phyloP scores from a whole-genome alignment of 2,113 vertebrate genomes.

The Mesitornis unicolor region DNA sequence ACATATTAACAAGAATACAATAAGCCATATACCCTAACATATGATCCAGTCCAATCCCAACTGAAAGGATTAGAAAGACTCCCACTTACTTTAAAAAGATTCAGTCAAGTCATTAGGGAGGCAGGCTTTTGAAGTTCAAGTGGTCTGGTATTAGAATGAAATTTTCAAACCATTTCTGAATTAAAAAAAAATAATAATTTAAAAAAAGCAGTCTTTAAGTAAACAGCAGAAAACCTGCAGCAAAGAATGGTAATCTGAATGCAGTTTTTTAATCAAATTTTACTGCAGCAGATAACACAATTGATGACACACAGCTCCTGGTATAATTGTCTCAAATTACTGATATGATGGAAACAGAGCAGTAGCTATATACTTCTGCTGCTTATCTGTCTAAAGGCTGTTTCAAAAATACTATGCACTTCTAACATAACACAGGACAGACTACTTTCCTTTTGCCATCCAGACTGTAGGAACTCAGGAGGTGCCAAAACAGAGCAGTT shows the following conservation, averaged over 20 bases:
- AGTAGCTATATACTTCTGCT: conserved; percentile 33
- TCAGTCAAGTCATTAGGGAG: not conserved
- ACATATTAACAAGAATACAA: not conserved
- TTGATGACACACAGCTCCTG: conserved; percentile 21
- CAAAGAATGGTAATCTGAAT: conserved; percentile 18
- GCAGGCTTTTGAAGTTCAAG: not conserved
- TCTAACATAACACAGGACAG: not conserved
- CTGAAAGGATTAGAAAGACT: not conserved
- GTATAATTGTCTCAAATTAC: conserved; percentile 62
- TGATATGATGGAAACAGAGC: conserved; percentile 39
- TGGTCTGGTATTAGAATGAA: not conserved
- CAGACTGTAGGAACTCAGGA: not conserved
- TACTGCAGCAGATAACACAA: conserved; percentile 29
- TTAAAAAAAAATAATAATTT: not conserved
- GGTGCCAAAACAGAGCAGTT: not conserved
- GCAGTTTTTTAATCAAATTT: conserved; percentile 56
- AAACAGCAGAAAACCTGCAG: not conserved
- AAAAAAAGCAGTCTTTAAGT: not conserved
- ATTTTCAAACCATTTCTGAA: not conserved
- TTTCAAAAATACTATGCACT: not conserved
- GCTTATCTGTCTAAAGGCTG: not conserved
- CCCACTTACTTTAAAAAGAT: not conserved
- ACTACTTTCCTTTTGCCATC: not conserved
- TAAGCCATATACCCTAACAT: not conserved
- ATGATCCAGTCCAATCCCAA: not conserved